Percentiles rank a stretch among this genome's conserved stretches.
These are phyloP conservation scores for Xenotilapia caudafasciata DNA, from an alignment of 2,113 vertebrate species.

Conservation along the genomic window DNA sequence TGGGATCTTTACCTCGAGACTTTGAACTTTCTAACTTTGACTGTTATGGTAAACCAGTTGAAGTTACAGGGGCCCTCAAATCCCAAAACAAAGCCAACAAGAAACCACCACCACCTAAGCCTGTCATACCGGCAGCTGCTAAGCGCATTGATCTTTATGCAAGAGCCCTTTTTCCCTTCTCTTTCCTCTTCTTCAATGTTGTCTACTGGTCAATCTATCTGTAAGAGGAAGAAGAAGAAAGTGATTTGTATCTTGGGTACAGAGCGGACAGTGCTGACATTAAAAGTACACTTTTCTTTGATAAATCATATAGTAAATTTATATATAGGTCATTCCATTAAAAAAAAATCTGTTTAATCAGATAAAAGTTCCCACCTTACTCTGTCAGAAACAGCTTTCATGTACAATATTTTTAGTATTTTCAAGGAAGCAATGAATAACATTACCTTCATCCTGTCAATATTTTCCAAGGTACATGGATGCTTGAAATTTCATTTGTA, in stretches of 20 bases:
- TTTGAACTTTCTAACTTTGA: conserved; percentile 99
- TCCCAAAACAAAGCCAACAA: conserved; percentile 90
- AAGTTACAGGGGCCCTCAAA: conserved; percentile 82
- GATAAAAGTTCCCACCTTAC: neutral
- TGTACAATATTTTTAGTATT: neutral
- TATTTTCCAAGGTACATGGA: neutral
- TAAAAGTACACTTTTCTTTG: neutral
- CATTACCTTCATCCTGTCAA: neutral
- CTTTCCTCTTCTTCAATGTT: conserved; percentile 96
- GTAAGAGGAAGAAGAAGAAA: conserved; percentile 42
- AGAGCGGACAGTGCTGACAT: neutral
- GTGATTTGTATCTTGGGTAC: neutral
- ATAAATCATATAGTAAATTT: neutral
- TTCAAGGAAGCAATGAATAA: neutral
- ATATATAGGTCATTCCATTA: neutral
- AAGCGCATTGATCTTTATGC: conserved; percentile 94
- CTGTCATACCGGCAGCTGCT: conserved; percentile 93
- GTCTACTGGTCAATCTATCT: conserved; percentile 98
- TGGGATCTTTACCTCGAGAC: conserved; percentile 94
- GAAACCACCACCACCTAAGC: conserved; percentile 89
- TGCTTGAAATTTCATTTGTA: neutral
- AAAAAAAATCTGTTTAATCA: neutral
- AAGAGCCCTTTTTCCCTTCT: conserved; percentile 90
- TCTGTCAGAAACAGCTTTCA: neutral
- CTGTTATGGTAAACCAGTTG: conserved; percentile 97